Conservation (phyloP, 1,140 invertebrate genomes). For the Aphaenogaster rudis region DNA sequence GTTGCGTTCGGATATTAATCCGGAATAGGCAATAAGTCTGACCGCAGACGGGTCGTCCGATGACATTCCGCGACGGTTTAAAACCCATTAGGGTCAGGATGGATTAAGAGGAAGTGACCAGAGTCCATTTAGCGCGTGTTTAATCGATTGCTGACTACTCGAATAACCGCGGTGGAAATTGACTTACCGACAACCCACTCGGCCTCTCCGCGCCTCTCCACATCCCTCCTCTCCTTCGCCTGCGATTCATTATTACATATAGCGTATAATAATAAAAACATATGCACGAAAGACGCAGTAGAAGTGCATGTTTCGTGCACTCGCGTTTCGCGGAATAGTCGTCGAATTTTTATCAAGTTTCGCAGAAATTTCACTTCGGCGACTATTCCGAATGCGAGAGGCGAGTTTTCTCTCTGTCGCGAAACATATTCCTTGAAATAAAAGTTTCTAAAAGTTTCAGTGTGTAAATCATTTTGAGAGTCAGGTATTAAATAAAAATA, state of each 20-base stretch:
- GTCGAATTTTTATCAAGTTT: constrained; percentile 9
- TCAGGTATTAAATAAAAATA: constrained; percentile 19
- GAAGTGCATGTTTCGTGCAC: neutral
- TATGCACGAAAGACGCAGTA: neutral
- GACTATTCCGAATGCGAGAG: neutral
- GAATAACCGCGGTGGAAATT: constrained; percentile 53
- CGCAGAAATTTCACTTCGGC: constrained; percentile 3
- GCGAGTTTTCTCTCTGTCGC: neutral
- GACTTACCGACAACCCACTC: constrained; percentile 56
- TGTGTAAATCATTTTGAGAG: constrained; percentile 19
- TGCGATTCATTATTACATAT: constrained; percentile 10
- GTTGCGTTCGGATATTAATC: constrained; percentile 41
- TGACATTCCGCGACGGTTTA: constrained; percentile 64
- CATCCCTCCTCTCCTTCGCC: neutral
- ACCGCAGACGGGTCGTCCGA: constrained; percentile 31
- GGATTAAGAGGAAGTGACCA: constrained; percentile 68
- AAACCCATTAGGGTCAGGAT: constrained; percentile 64
- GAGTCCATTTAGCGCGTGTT: constrained; percentile 64
- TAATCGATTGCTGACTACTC: constrained; percentile 67
- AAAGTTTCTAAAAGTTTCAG: constrained; percentile 11
- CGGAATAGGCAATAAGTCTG: constrained; percentile 18
- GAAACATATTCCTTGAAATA: constrained; percentile 11
- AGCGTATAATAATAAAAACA: constrained; percentile 10
- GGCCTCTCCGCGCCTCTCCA: constrained; percentile 26
- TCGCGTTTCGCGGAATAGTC: neutral